These are phyloP conservation scores for Aphidius colemani DNA, from an alignment of 2,888 invertebrate species.

Conservation along the genomic window DNA sequence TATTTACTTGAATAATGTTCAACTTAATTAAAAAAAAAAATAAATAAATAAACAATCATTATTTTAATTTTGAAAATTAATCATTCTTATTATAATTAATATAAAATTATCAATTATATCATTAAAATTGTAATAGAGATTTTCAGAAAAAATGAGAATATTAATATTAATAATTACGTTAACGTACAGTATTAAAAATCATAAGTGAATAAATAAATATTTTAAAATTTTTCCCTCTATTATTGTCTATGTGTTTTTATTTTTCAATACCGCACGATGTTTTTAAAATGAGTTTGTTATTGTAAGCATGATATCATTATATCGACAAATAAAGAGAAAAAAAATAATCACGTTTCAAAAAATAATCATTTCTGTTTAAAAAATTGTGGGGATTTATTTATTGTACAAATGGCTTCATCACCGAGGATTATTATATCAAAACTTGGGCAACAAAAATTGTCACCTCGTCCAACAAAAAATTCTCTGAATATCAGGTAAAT, in stretches of 20 bases:
- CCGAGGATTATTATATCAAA: conserved; percentile 39
- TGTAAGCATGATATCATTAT: no score
- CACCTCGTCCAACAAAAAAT: conserved; percentile 38
- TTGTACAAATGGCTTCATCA: conserved; percentile 45
- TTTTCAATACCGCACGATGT: background rate
- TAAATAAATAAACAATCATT: no score
- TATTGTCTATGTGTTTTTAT: conserved; percentile 18
- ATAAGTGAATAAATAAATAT: conserved; percentile 49
- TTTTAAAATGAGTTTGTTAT: no score
- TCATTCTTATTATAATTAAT: background rate
- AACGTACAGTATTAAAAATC: conserved; percentile 58
- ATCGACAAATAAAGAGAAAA: no score
- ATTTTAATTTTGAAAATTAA: no score
- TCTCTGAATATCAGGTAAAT: conserved; percentile 37
- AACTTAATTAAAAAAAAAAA: no score
- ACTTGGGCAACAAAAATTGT: conserved; percentile 36
- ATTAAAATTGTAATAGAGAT: conserved; percentile 8
- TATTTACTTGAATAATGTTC: no score
- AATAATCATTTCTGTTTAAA: no score
- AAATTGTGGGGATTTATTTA: background rate
- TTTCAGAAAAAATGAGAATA: background rate
- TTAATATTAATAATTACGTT: conserved; percentile 52
- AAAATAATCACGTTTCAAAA: no score
- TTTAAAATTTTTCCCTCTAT: conserved; percentile 47
- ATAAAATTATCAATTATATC: conserved; percentile 7